These are phyloP conservation scores for Cistogaster globosa DNA, from an alignment of 2,888 invertebrate species.

Conservation along the genomic window DNA sequence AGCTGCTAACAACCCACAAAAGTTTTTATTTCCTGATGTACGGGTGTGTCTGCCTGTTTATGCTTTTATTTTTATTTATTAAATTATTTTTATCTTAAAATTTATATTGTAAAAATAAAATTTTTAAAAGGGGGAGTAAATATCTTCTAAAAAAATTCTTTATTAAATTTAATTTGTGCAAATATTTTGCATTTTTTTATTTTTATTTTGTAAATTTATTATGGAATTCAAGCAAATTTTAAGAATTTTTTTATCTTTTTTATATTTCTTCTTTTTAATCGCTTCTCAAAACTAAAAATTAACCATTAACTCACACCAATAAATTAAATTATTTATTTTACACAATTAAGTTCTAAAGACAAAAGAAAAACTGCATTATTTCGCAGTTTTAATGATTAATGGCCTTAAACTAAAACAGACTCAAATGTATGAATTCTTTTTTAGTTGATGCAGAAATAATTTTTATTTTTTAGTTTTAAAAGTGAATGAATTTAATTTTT, in stretches of 20 bases:
- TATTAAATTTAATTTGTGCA: no score
- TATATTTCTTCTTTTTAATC: no score
- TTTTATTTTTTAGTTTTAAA: background rate
- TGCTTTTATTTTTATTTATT: background rate
- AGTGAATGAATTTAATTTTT: background rate
- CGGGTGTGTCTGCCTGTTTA: background rate
- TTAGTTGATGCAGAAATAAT: background rate
- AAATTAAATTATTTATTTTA: constrained; percentile 54
- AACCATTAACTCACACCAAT: constrained; percentile 34
- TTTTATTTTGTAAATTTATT: no score
- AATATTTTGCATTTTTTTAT: no score
- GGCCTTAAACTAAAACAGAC: constrained; percentile 35
- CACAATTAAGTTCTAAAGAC: constrained; percentile 49
- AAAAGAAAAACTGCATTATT: constrained; percentile 35
- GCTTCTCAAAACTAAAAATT: no score
- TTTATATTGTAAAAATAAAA: background rate
- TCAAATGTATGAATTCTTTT: constrained; percentile 29
- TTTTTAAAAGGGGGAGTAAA: no score
- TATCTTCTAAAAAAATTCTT: no score
- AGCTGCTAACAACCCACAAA: constrained; percentile 33
- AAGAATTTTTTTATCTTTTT: no score
- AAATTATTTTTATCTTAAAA: background rate
- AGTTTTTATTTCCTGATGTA: constrained; percentile 44
- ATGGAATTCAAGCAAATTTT: no score
- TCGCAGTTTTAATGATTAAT: constrained; percentile 51